These are phyloP conservation scores for Onychostruthus taczanowskii DNA, from an alignment of 2,113 vertebrate genomes.

Conservation along the genomic window DNA sequence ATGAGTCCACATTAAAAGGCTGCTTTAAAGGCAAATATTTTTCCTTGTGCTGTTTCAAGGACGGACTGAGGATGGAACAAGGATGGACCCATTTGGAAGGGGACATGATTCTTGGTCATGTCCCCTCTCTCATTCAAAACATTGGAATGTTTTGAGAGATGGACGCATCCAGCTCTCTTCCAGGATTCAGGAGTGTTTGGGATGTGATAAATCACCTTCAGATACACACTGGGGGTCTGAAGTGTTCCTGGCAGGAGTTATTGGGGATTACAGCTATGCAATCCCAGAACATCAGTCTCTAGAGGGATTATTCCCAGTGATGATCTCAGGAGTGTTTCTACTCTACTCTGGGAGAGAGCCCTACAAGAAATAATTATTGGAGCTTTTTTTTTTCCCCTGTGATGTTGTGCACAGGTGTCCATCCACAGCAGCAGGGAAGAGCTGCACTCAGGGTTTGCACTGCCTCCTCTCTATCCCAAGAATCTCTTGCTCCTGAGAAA, in stretches of 20 bases:
- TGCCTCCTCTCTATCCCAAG: background rate
- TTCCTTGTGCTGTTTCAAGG: background rate
- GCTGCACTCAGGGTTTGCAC: background rate
- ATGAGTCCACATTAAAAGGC: background rate
- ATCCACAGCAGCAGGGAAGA: background rate
- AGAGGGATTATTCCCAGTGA: background rate
- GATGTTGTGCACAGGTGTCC: too few species aligned
- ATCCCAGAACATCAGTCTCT: background rate
- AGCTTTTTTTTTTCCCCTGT: background rate
- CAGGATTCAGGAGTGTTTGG: background rate
- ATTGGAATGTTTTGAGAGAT: background rate
- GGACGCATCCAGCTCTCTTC: background rate
- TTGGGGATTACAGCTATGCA: background rate
- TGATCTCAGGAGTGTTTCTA: background rate
- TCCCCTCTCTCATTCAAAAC: background rate
- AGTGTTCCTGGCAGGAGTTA: background rate
- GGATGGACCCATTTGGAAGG: background rate
- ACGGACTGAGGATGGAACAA: background rate
- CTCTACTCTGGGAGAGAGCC: fast-evolving
- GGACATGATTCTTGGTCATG: background rate
- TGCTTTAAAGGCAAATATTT: background rate
- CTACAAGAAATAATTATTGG: background rate
- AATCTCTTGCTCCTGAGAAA: background rate
- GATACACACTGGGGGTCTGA: background rate
- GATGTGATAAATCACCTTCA: background rate